Percentiles rank a stretch among this genome's conserved stretches.
Evolutionary conservation across 2,797 vertebrate species (phyloP).

Genomic region (Thaleichthys pacificus): DNA sequence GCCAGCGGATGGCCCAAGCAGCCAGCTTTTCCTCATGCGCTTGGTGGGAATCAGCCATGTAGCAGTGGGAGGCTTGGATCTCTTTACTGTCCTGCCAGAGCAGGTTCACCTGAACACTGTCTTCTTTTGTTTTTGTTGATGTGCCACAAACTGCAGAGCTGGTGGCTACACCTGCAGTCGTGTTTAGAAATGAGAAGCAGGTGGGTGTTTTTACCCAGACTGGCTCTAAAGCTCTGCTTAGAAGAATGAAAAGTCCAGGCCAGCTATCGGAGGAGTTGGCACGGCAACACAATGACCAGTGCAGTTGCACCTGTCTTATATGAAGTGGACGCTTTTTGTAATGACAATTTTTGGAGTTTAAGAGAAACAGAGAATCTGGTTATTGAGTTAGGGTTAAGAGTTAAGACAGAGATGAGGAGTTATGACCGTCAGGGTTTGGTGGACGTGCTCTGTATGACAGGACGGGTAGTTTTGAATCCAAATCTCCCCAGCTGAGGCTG

Average conservation of each 20-base stretch:
- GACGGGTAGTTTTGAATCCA: slow-evolving; percentile 55
- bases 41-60: slow-evolving; percentile 64
- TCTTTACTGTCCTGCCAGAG: slow-evolving; percentile 43
- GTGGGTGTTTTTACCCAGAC: slow-evolving; percentile 17
- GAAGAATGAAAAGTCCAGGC: not conserved
- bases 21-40: slow-evolving; percentile 53
- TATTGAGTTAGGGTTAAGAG: too few species aligned
- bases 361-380: too few species aligned
- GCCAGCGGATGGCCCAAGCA: slow-evolving; percentile 68
- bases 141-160: slow-evolving; percentile 27
- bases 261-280: too few species aligned
- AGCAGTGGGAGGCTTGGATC: slow-evolving; percentile 81
- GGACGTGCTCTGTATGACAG: not conserved
- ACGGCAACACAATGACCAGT: too few species aligned
- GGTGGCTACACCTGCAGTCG: slow-evolving; percentile 7
- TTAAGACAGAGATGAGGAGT: too few species aligned
- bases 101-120: slow-evolving; percentile 47
- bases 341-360: too few species aligned
- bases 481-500: slow-evolving; percentile 72
- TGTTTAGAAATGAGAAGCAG: slow-evolving; percentile 38
- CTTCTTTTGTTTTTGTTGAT: slow-evolving; percentile 23
- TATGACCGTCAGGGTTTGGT: not conserved
- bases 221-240: not conserved
- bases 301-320: too few species aligned
- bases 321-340: too few species aligned